These are phyloP conservation scores for Plotosus lineatus DNA, from an alignment of 2,113 vertebrate species.

Conservation along the genomic window DNA sequence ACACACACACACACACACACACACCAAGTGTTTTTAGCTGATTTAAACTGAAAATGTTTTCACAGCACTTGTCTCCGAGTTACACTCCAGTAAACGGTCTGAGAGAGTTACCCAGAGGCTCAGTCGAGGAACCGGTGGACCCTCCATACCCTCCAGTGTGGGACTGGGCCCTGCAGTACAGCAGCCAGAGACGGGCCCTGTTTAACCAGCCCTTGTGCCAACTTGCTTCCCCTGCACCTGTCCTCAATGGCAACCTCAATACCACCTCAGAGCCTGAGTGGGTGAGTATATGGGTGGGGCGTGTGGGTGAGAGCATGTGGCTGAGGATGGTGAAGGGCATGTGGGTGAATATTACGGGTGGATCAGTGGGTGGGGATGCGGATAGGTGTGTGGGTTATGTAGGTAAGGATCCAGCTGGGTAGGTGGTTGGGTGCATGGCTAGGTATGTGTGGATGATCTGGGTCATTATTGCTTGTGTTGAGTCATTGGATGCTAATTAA, in stretches of 20 bases:
- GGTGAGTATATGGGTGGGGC: slow-evolving; percentile 63
- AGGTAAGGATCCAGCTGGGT: slow-evolving; percentile 62
- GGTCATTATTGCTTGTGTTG: slow-evolving; percentile 37
- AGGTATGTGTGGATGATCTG: neutral
- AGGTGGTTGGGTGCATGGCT: slow-evolving; percentile 66
- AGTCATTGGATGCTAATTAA: slow-evolving; percentile 39
- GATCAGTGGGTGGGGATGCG: too few relatives aligned
- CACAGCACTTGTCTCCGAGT: slow-evolving; percentile 75
- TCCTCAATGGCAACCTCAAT: slow-evolving; percentile 70
- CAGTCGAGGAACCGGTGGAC: slow-evolving; percentile 56
- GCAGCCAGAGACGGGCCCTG: slow-evolving; percentile 65
- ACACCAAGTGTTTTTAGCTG: neutral
- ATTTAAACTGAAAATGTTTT: neutral
- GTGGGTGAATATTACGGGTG: neutral
- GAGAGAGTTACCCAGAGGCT: slow-evolving; percentile 65
- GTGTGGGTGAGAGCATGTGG: slow-evolving; percentile 40
- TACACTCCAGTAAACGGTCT: slow-evolving; percentile 78
- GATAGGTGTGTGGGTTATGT: neutral
- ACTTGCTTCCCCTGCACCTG: neutral
- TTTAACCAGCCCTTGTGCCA: slow-evolving; percentile 78
- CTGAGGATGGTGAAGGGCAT: slow-evolving; percentile 58
- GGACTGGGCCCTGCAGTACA: slow-evolving; percentile 88
- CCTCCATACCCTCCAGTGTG: slow-evolving; percentile 72
- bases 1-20: neutral
- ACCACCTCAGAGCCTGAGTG: slow-evolving; percentile 61